A percentile compares a stretch with the other conserved stretches of the same genome.
Evolutionary conservation across 2,888 invertebrate genomes (phyloP).

Genomic region (Steinernema carpocapsae): DNA sequence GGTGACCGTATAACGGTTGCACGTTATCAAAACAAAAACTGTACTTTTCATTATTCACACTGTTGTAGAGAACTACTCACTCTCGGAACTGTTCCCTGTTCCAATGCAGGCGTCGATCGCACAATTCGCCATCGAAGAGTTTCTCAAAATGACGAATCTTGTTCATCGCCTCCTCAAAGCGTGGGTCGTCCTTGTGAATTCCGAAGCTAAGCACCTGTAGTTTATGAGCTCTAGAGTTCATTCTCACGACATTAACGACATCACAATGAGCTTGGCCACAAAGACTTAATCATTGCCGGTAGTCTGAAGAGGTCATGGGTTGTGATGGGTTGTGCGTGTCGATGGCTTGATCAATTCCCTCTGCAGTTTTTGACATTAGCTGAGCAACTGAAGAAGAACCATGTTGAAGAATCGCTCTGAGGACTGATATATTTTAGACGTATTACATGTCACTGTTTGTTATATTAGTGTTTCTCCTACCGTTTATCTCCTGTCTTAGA

Average conservation of each 20-base stretch:
- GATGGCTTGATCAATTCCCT: slow-evolving; percentile 51
- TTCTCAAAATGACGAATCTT: slow-evolving; percentile 46
- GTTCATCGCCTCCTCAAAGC: slow-evolving; percentile 43
- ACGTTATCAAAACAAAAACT: too few relatives aligned
- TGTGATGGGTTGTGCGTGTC: slow-evolving; percentile 39
- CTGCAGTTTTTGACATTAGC: slow-evolving; percentile 53
- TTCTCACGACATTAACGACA: background rate
- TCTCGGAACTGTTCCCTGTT: slow-evolving; percentile 58
- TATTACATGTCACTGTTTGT: too few relatives aligned
- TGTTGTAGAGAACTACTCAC: slow-evolving; percentile 45
- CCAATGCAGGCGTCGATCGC: slow-evolving; percentile 52
- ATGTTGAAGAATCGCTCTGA: slow-evolving; percentile 54
- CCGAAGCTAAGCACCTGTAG: slow-evolving; percentile 52
- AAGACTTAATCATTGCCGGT: slow-evolving; percentile 51
- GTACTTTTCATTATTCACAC: background rate
- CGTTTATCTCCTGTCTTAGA: too few relatives aligned
- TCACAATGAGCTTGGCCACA: slow-evolving; percentile 48
- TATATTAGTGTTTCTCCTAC: too few relatives aligned
- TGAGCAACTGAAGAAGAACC: slow-evolving; percentile 46
- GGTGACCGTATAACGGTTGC: slow-evolving; percentile 58
- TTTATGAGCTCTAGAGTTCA: too few relatives aligned
- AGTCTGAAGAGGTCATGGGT: slow-evolving; percentile 59
- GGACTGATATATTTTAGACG: too few relatives aligned
- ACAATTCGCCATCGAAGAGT: slow-evolving; percentile 52
- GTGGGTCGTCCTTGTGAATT: slow-evolving; percentile 49